phyloP scores from a whole-genome alignment of 1,140 invertebrate genomes.

The Ostrea edulis region DNA sequence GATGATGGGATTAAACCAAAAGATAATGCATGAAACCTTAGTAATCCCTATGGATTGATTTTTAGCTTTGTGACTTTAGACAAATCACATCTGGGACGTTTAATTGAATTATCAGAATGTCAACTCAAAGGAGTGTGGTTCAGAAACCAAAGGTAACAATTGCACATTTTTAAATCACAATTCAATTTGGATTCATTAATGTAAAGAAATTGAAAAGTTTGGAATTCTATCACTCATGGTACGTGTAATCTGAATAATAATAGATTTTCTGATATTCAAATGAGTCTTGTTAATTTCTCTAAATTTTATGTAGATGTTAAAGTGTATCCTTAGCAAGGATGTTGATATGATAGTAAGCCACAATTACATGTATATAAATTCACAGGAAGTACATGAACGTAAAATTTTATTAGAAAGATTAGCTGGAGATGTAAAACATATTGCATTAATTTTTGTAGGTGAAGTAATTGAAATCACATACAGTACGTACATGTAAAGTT shows the following conservation, averaged over 20 bases:
- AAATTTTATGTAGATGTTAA: too few relatives aligned
- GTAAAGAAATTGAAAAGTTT: conserved; percentile 10
- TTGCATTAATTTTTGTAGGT: too few relatives aligned
- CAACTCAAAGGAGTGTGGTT: neutral
- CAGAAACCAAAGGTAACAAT: conserved; percentile 11
- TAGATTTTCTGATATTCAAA: too few relatives aligned
- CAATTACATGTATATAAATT: too few relatives aligned
- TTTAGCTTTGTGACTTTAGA: conserved; percentile 20
- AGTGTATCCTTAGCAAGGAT: too few relatives aligned
- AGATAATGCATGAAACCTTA: neutral
- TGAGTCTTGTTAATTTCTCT: too few relatives aligned
- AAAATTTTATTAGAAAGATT: too few relatives aligned
- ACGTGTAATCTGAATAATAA: neutral
- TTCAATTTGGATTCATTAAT: neutral
- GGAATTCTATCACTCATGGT: neutral
- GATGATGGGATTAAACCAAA: neutral
- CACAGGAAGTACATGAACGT: too few relatives aligned
- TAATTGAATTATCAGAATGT: conserved; percentile 24
- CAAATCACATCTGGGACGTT: conserved; percentile 26
- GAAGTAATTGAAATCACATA: too few relatives aligned
- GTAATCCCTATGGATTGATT: conserved; percentile 9
- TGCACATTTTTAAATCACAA: neutral
- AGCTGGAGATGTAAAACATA: too few relatives aligned
- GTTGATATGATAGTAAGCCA: too few relatives aligned
- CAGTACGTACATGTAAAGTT: too few relatives aligned